A percentile compares a stretch with the other conserved stretches of the same genome.
Conservation (phyloP, 1,140 invertebrate species). For the Pseudomyrmex dendroicus region DNA sequence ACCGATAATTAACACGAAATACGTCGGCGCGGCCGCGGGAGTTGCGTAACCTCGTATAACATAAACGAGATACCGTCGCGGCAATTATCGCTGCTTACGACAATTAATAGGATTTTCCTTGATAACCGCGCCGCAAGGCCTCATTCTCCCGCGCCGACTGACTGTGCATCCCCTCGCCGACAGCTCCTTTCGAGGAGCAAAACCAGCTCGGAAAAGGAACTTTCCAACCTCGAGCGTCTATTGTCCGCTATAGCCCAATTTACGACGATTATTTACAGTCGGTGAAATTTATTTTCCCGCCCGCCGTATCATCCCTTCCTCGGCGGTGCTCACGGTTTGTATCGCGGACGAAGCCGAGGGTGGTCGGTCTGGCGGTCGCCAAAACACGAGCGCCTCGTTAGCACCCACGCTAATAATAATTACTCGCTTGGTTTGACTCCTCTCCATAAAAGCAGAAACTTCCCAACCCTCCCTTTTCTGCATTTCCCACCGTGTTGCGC, state of each 20-base stretch:
- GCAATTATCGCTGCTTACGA: conserved; percentile 73
- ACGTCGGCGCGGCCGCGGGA: conserved; percentile 60
- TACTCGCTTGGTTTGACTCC: conserved; percentile 62
- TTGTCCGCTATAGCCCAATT: conserved; percentile 68
- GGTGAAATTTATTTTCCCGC: conserved; percentile 64
- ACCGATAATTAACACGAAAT: conserved; percentile 83
- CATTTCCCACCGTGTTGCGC: not conserved
- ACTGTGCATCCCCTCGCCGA: not conserved
- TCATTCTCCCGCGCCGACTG: not conserved
- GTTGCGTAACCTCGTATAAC: conserved; percentile 77
- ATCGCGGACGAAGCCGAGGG: conserved; percentile 54
- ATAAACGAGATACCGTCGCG: conserved; percentile 71
- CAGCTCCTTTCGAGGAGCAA: conserved; percentile 13
- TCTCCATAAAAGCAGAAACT: conserved; percentile 52
- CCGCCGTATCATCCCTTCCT: not conserved
- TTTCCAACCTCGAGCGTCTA: conserved; percentile 22
- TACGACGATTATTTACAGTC: conserved; percentile 71
- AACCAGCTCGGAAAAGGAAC: conserved; percentile 60
- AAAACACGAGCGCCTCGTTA: conserved; percentile 62
- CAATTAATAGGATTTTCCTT: conserved; percentile 74
- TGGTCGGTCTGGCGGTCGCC: conserved; percentile 59
- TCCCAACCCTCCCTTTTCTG: conserved; percentile 11
- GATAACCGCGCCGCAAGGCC: conserved; percentile 30
- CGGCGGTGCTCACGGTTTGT: conserved; percentile 29
- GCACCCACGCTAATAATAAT: conserved; percentile 64